Conservation (phyloP, 2,888 invertebrate genomes). For the Chymomyza amoena region DNA sequence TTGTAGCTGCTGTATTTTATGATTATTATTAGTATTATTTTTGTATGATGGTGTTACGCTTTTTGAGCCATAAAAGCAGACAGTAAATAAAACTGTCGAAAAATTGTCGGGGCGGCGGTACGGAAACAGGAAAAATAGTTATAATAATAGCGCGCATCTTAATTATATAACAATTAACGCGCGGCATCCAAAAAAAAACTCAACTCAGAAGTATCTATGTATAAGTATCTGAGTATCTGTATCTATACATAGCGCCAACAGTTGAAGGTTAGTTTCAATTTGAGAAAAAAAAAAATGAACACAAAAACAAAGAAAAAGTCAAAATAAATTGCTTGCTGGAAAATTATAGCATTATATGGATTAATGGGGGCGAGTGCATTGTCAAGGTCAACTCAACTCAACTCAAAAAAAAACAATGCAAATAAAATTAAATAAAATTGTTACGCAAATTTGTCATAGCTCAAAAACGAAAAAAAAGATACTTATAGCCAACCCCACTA, state of each 20-base stretch:
- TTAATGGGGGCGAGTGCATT: neutral
- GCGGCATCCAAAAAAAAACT: neutral
- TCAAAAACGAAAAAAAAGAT: neutral
- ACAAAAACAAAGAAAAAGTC: conserved; percentile 60
- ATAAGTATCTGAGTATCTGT: too few species aligned
- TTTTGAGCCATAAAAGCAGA: conserved; percentile 67
- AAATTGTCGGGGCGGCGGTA: conserved; percentile 6
- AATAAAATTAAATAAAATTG: neutral
- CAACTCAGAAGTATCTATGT: neutral
- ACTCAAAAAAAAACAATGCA: neutral
- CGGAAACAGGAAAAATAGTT: conserved; percentile 42
- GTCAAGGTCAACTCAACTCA: neutral
- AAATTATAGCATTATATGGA: conserved; percentile 2
- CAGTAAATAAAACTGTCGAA: conserved; percentile 45
- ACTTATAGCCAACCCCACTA: neutral
- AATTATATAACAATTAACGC: conserved; percentile 69
- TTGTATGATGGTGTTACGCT: conserved; percentile 55
- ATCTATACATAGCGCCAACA: conserved; percentile 1
- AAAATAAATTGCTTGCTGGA: conserved; percentile 48
- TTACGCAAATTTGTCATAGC: neutral
- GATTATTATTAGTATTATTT: conserved; percentile 10
- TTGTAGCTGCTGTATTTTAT: conserved; percentile 15
- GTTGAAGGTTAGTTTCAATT: conserved; percentile 15
- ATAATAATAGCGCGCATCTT: conserved; percentile 71
- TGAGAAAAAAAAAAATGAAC: conserved; percentile 8